These are phyloP conservation scores for Exephanes ischioxanthus DNA, from an alignment of 2,888 invertebrate genomes.

Conservation along the genomic window DNA sequence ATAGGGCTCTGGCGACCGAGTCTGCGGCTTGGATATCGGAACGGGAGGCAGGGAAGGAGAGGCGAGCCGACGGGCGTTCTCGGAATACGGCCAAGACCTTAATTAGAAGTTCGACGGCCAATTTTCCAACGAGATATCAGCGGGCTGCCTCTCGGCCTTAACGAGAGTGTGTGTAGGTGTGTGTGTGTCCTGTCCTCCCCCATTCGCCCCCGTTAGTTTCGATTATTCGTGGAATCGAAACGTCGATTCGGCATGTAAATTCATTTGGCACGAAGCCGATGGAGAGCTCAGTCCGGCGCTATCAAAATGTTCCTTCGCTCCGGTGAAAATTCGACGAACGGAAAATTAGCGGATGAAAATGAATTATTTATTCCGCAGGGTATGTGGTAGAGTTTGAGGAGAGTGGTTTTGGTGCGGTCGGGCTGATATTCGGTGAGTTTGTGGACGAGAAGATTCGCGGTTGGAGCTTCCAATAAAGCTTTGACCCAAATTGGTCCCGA, in stretches of 20 bases:
- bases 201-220: slow-evolving; percentile 30
- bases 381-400: slow-evolving; percentile 1
- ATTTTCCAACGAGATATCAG: slow-evolving; percentile 54
- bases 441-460: slow-evolving; percentile 9
- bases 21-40: slow-evolving; percentile 33
- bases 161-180: background rate
- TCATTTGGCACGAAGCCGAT: slow-evolving; percentile 51
- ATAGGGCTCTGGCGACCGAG: slow-evolving; percentile 9
- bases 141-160: background rate
- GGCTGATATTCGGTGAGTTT: slow-evolving; percentile 43
- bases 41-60: background rate
- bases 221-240: slow-evolving; percentile 60
- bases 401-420: slow-evolving; percentile 68
- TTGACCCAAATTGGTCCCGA: slow-evolving; percentile 78
- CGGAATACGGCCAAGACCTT: slow-evolving; percentile 63
- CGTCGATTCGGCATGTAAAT: slow-evolving; percentile 62
- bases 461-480: slow-evolving; percentile 75
- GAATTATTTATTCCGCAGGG: slow-evolving; percentile 53
- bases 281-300: background rate
- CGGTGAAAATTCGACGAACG: slow-evolving; percentile 28
- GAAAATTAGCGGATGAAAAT: slow-evolving; percentile 58
- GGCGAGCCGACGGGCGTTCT: slow-evolving; percentile 32
- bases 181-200: background rate
- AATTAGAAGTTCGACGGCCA: slow-evolving; percentile 63
- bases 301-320: background rate